Base-by-base conservation (phyloP, 1,140 invertebrate genomes). In the Paramacrobiotus metropolitanus region DNA sequence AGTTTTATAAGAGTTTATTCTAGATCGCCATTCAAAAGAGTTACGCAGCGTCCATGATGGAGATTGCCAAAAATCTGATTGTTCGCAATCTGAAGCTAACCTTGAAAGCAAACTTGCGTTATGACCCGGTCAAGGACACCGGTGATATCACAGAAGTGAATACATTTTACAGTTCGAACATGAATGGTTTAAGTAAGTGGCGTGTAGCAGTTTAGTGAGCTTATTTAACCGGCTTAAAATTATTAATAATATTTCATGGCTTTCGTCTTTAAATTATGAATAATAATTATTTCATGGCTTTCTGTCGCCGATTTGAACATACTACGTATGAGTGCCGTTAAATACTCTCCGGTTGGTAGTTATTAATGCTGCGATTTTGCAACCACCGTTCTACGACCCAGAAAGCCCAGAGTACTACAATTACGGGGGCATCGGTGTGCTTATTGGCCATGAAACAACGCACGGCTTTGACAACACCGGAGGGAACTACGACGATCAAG, bases 381-480 rank as follows among this genome's bases (percentile, higher is more conserved):
- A 77, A 61, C 75, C 72, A 30, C 73, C 76, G 24, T 76, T 78
- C 67, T 78, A 76, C 67, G 72, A 70, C 30, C 70, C 73, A 55
- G 65, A 68, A 59, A 73, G 73, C 62, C 75, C 75, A 60, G 73
- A 74, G 69, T 75, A 74, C 21, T 68, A 80, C 62, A 80, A 80
- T 65, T 80, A 77, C 68, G 78, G 79, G 28, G 79, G 76, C 18
- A 80, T 80, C 61, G 79, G 79, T 21, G 74, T 77, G 9, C 77
- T 80, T 1, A 80, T 80, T 62, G 78, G 78, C 4, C 79, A 80
- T 66, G 79, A 80, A 70, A 79, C 80, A 31, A 78, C 78, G 2
- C 78, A 79, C 66, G 77, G 78, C 29, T 77, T 78, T 65, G 76
- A 78, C 21, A 9, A 4, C 24, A 18, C 21, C 9, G 48, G 48